phyloP scores from a whole-genome alignment of 2,888 invertebrate species.

The Pherbina coryleti region DNA sequence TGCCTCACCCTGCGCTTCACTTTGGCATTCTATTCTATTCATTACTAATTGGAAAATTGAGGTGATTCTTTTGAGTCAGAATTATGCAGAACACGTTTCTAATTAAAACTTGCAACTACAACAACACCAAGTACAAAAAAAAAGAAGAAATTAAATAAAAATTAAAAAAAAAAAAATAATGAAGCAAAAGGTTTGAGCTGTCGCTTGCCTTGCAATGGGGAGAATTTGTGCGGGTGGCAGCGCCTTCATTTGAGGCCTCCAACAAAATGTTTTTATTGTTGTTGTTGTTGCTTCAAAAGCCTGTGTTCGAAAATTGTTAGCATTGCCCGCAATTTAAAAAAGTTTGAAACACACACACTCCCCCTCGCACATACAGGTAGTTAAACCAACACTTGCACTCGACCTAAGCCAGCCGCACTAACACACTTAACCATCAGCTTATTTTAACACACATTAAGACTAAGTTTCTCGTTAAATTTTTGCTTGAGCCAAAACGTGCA shows the following conservation, averaged over 20 bases:
- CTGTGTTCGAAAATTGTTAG: neutral
- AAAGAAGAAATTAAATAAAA: neutral
- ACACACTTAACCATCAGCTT: neutral
- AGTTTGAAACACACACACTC: neutral
- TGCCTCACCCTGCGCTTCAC: too few species aligned
- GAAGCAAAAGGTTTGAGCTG: neutral
- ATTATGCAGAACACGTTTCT: slow-evolving; percentile 63
- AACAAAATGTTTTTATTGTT: too few species aligned
- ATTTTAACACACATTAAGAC: neutral
- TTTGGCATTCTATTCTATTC: too few species aligned
- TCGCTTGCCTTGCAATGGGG: neutral
- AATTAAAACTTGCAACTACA: slow-evolving; percentile 52
- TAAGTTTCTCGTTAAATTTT: neutral
- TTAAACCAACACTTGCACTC: neutral
- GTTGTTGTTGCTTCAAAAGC: neutral
- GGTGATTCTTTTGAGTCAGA: slow-evolving; percentile 22
- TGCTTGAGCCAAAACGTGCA: neutral
- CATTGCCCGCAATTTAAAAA: neutral
- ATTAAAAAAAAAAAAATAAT: neutral
- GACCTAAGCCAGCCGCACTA: neutral
- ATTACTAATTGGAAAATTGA: too few species aligned
- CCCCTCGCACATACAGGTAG: neutral
- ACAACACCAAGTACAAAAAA: slow-evolving; percentile 28
- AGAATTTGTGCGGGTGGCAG: slow-evolving; percentile 15
- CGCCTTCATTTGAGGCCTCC: neutral